These are phyloP conservation scores for Phalacrocorax carbo DNA, from an alignment of 2,113 vertebrate species.

Conservation along the genomic window DNA sequence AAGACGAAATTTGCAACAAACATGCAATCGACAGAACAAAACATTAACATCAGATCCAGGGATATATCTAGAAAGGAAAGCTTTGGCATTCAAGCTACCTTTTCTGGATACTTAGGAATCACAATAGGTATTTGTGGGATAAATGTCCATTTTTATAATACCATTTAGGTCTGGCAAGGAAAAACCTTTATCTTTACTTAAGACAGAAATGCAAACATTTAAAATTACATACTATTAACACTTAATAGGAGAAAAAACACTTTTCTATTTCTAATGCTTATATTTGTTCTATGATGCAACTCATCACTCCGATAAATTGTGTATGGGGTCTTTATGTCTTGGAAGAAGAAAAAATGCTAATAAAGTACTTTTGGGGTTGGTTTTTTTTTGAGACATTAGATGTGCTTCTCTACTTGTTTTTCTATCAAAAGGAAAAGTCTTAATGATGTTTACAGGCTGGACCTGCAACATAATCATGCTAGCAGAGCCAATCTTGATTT, in stretches of 20 bases:
- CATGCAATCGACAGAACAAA: slow-evolving; percentile 1
- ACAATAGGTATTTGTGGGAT: background rate
- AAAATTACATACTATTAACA: background rate
- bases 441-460: background rate
- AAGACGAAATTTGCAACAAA: slow-evolving; percentile 58
- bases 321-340: background rate
- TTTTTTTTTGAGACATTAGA: background rate
- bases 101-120: background rate
- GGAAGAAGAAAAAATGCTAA: background rate
- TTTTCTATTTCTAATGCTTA: background rate
- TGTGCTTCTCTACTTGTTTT: background rate
- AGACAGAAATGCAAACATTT: background rate
- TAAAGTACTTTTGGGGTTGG: background rate
- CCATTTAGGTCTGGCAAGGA: background rate
- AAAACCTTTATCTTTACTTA: background rate
- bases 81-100: background rate
- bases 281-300: background rate
- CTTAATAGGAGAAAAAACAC: background rate
- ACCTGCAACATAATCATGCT: background rate
- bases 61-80: background rate
- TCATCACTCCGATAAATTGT: background rate
- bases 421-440: background rate
- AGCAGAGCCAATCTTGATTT: background rate
- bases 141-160: background rate
- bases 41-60: slow-evolving; percentile 30